phyloP scores from a whole-genome alignment of 1,140 invertebrate species.

The Drosophila sp. region DNA sequence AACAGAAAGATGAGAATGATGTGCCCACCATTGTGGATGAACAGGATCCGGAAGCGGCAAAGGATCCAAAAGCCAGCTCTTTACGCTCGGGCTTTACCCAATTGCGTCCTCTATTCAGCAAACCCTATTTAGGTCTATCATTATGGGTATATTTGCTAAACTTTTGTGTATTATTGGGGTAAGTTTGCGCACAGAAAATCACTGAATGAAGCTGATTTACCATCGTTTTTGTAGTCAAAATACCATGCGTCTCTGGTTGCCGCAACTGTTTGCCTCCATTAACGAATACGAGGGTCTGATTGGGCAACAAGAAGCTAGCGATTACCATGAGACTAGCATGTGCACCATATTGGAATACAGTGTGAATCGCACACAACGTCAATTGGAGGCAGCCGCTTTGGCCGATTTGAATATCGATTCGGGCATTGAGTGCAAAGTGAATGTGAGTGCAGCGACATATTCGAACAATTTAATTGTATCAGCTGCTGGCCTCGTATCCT shows the following conservation, averaged over 20 bases:
- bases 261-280: conserved; percentile 85
- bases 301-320: background rate
- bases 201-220: background rate
- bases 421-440: conserved; percentile 47
- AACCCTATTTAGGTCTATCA: conserved; percentile 66
- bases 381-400: conserved; percentile 27
- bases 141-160: conserved; percentile 70
- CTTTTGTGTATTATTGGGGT: conserved; percentile 72
- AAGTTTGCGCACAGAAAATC: conserved; percentile 9
- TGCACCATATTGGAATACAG: conserved; percentile 65
- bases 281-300: conserved; percentile 66
- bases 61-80: conserved; percentile 20
- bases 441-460: conserved; percentile 81
- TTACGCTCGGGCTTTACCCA: conserved; percentile 52
- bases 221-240: conserved; percentile 44
- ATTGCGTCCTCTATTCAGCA: conserved; percentile 62
- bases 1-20: background rate
- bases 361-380: conserved; percentile 53
- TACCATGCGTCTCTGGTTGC: conserved; percentile 84
- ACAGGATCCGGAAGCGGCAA: conserved; percentile 32
- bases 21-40: background rate
- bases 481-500: conserved; percentile 83
- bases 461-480: conserved; percentile 85
- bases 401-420: conserved; percentile 12
- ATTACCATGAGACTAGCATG: conserved; percentile 42